These are phyloP conservation scores for Xiphophorus birchmanni DNA, from an alignment of 2,797 vertebrate genomes.

Conservation along the genomic window DNA sequence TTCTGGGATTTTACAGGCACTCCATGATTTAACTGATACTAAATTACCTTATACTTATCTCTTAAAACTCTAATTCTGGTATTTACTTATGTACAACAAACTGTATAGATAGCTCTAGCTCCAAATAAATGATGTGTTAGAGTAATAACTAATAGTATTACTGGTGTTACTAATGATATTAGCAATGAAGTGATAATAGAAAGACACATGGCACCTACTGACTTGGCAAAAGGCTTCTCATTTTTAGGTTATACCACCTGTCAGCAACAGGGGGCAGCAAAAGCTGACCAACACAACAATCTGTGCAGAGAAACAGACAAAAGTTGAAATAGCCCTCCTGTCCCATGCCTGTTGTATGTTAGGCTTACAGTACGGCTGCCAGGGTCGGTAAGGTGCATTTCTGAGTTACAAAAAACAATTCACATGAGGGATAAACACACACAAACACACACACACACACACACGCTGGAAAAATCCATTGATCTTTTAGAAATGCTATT, in stretches of 20 bases:
- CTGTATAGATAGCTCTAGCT: background rate
- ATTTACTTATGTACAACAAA: background rate
- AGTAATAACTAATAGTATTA: background rate
- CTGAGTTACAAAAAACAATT: background rate
- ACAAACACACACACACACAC: background rate
- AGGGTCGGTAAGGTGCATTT: slow-evolving; percentile 9
- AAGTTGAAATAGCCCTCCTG: slow-evolving; percentile 49
- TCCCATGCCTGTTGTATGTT: slow-evolving; percentile 29
- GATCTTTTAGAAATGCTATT: background rate
- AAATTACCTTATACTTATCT: background rate
- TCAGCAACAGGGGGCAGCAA: slow-evolving; percentile 55
- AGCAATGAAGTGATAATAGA: background rate
- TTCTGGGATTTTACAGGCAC: background rate
- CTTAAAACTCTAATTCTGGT: background rate
- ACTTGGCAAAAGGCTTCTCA: background rate
- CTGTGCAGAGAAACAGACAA: background rate
- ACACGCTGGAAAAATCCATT: background rate
- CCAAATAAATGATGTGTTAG: background rate
- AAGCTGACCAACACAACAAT: slow-evolving; percentile 21
- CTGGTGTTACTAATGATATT: background rate
- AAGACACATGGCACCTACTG: background rate
- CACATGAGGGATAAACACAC: background rate
- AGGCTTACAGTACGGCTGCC: slow-evolving; percentile 27
- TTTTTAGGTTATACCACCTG: background rate
- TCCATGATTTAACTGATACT: background rate